phyloP scores from a whole-genome alignment of 2,797 vertebrate species.

The Naso thynnoides region DNA sequence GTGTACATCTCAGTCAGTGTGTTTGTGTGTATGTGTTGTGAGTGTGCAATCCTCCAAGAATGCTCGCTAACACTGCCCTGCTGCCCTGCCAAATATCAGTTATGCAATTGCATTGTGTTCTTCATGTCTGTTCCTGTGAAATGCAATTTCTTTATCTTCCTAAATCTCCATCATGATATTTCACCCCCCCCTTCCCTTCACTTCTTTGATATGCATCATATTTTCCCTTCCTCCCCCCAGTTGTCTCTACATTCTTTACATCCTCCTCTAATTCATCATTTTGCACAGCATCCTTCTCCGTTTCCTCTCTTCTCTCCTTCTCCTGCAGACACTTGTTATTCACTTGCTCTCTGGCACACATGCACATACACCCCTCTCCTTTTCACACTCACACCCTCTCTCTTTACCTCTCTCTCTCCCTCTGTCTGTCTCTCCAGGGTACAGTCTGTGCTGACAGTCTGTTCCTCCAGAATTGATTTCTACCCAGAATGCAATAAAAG shows the following conservation, averaged over 20 bases:
- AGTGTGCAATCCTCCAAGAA: conserved; percentile 60
- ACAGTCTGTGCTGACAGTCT: conserved; percentile 75
- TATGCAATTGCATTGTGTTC: conserved; percentile 75
- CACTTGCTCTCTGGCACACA: conserved; percentile 46
- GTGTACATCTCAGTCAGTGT: conserved; percentile 24
- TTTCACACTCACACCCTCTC: conserved; percentile 33
- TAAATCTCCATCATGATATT: conserved; percentile 39
- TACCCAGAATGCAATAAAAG: conserved; percentile 78
- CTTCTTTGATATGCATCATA: conserved; percentile 37
- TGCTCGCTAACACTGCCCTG: conserved; percentile 58
- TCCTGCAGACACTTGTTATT: conserved; percentile 47
- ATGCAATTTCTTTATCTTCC: conserved; percentile 65
- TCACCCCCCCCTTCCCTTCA: conserved; percentile 20
- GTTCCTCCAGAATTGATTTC: conserved; percentile 75
- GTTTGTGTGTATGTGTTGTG: conserved; percentile 10
- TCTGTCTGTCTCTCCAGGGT: conserved; percentile 50
- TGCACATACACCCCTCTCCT: conserved; percentile 6
- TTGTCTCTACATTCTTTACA: conserved; percentile 29
- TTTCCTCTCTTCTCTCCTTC: conserved; percentile 2
- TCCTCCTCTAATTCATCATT: conserved; percentile 33
- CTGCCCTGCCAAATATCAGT: conserved; percentile 71
- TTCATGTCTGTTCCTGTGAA: conserved; percentile 79
- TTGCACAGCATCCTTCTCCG: conserved; percentile 22
- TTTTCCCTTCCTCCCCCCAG: conserved; percentile 10
- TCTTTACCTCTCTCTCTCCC: conserved; percentile 12